Base-by-base conservation (phyloP, 2,888 invertebrate species). In the Cheilosia vernalis region DNA sequence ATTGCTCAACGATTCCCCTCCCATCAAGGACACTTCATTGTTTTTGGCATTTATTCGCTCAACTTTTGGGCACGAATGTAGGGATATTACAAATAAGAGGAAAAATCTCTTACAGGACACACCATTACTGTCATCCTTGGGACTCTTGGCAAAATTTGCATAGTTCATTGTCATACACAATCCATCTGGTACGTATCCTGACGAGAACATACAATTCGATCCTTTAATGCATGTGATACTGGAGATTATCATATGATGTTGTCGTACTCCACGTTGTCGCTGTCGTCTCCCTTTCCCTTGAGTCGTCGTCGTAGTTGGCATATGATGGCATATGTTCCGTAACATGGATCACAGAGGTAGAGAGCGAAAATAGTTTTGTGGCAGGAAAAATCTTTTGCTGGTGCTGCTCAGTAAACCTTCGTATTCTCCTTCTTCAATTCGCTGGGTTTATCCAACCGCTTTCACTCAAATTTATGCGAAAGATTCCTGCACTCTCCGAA, bases 231-330 rank as follows among this genome's bases (percentile, higher is more conserved):
- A 83, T 78, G 73, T 79, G 83, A 78, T 78, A 78, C 66, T 79
- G 73, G 78, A 67, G 83, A 83, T 83, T 83, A 83, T 83, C 83
- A 73, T 83, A 78, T 63, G 78, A 86, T 82, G 81, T 70, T 85
- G 72, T 66, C 61, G 72, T 76, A 64, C 70, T 67, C 60, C 55
- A 76, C 77, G 72, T 63, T 42, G 37, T 73, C 47, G 9, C 58
- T 58, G 37, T 60, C 40, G 44, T 64, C 21, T 33, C 37, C 82
- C 19, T 56, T 69, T 17, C 70, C 51, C 27, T 82, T 24, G 4
- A 40, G n/a, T 72, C 44, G 24, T 69, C 21, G 51, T 73, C 42
- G 49, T 42, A 27, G 55, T 17, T 66, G 69, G 55, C 74, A 86
- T 61, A 66, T 66, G 70, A 66, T 66, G 70, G 44, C 58, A 51